These are phyloP conservation scores for Rotaria macrura DNA, from an alignment of 2,888 invertebrate genomes.

Conservation along the genomic window DNA sequence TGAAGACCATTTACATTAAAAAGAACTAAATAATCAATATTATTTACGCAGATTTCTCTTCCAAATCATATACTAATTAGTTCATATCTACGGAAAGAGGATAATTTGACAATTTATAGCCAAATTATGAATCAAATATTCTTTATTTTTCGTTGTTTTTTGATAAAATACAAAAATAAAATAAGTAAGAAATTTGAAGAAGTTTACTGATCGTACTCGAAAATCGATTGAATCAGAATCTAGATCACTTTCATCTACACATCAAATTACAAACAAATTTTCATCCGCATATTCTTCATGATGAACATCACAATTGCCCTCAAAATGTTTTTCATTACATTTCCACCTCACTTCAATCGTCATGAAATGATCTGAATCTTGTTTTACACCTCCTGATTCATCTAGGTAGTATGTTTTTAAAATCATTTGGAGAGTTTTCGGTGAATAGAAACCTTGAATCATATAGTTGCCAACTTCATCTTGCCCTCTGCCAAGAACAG, in stretches of 20 bases:
- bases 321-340: neutral
- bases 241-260: too few relatives aligned
- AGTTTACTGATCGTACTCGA: too few relatives aligned
- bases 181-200: too few relatives aligned
- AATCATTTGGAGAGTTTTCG: neutral
- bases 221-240: too few relatives aligned
- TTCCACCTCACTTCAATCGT: neutral
- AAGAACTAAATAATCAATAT: neutral
- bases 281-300: too few relatives aligned
- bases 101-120: neutral
- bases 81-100: neutral
- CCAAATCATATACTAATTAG: neutral
- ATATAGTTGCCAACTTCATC: neutral
- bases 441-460: neutral
- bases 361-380: neutral
- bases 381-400: neutral
- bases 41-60: neutral
- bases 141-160: too few relatives aligned
- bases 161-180: too few relatives aligned
- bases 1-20: too few relatives aligned
- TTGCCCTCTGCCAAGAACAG: neutral
- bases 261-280: too few relatives aligned
- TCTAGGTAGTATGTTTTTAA: neutral
- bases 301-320: neutral
- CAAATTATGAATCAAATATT: too few relatives aligned